These are phyloP conservation scores for Heliconius cydno DNA, from an alignment of 2,888 invertebrate species.

Conservation along the genomic window DNA sequence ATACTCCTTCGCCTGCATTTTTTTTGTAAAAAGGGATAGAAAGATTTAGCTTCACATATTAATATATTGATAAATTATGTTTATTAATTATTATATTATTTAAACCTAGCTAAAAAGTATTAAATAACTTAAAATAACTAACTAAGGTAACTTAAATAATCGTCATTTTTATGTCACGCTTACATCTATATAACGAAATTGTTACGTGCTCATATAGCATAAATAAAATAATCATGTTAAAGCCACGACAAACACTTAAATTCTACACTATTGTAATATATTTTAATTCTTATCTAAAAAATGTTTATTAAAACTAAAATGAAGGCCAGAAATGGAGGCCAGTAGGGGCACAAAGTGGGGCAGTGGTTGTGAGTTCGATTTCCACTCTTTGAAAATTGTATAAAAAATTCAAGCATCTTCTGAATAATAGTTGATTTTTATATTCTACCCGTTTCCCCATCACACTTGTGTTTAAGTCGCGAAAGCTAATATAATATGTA, in stretches of 20 bases:
- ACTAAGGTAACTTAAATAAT: background rate
- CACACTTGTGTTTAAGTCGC: too few relatives aligned
- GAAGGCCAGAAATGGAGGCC: too few relatives aligned
- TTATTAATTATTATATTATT: background rate
- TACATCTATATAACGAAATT: background rate
- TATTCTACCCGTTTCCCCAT: too few relatives aligned
- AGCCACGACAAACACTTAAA: background rate
- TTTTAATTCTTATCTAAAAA: background rate
- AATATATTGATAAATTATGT: too few relatives aligned
- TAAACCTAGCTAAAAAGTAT: background rate
- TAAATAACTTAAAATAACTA: background rate
- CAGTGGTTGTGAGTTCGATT: background rate
- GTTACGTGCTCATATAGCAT: background rate
- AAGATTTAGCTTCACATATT: too few relatives aligned
- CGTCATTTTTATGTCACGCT: too few relatives aligned
- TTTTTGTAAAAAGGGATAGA: too few relatives aligned
- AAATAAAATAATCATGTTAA: background rate
- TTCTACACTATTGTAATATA: background rate
- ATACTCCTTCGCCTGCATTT: too few relatives aligned
- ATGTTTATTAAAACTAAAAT: background rate
- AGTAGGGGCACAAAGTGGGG: background rate
- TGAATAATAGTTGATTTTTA: too few relatives aligned
- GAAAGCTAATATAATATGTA: too few relatives aligned
- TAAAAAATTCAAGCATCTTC: too few relatives aligned
- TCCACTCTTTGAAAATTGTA: too few relatives aligned